Evolutionary conservation across 1,140 invertebrate genomes (phyloP), one percentile per base, ranked within the genome.

Genomic region (Prorops nasuta): DNA sequence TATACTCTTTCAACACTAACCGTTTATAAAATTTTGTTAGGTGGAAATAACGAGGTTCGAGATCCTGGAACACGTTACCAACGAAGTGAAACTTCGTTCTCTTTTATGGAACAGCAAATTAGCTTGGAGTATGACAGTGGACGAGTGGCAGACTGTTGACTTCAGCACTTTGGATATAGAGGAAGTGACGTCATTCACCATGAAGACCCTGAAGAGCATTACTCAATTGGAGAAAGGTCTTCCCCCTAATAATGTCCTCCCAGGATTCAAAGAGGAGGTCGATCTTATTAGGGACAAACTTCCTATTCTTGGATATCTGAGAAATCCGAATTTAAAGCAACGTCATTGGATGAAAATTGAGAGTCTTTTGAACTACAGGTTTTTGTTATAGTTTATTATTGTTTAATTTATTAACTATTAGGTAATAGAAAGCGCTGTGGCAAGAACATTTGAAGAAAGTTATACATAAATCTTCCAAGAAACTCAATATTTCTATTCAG

Each of bases 311-410:
- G 80, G 82, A 7, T 88, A 86, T 44, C 67, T 93, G 14, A 83
- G 87, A 40, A 92, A 91, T 72, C 87, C 87, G 8, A 82, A 83
- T 14, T 66, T 92, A 22, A 83, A 85, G 50, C 76, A 81, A 22
- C 83, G 92, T 1, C 92, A 95, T 68, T 94, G 91, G 92, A 76
- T 86, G 2, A 83, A 84, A 62, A 88, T 96, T 14, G 90, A 92
- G 46, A 80, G 83, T 3, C 72, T 91, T 16, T 69, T 94, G 0
- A 82, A 84, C 50, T 82, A 83, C 10, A 4, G 10, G 24, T 28
- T 6, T 28, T 4, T 28, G 4, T 28, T 10, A 28, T 10, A 28
- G 24, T 6, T n/a, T n/a, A n/a, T n/a, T n/a, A n/a, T n/a, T n/a
- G n/a, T n/a, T n/a, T n/a, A n/a, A n/a, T n/a, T n/a, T n/a, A n/a